Evolutionary conservation across 2,888 invertebrate species (phyloP), one percentile per base, ranked within the genome.

Genomic region (Lottia gigantea): DNA sequence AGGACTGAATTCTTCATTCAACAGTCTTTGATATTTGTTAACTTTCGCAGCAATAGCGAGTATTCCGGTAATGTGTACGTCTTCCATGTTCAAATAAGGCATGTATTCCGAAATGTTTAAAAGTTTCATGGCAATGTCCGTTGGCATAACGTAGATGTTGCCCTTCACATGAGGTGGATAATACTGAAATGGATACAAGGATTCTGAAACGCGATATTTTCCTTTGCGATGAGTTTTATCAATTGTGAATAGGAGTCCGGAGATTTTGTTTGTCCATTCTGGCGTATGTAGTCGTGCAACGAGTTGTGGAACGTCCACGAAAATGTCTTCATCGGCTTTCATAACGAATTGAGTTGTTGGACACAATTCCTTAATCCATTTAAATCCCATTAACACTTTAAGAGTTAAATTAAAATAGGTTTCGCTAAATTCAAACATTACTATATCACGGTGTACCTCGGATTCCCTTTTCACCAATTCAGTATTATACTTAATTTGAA

Each of bases 271-370:
- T 15, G 46, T 66, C 25, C 23, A 26, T 16, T 66, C 47, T 16
- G 26, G 1, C 1, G 66, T 46, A 23, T 47, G 40, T n/a, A 77
- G 31, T 40, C 66, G 68, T 23, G 66, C 62, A 4, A 72, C 23
- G 16, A 78, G 19, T 12, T 62, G 31, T 40, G 94, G 85, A 86
- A 83, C 73, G 65, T 86, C 82, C 31, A 86, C 80, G 70, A 85
- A 85, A 25, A 85, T 83, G 69, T 87, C 87, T 73, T 87, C 87
- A 73, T 87, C 87, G 2, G 80, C 78, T 74, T 87, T 87, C 40
- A 87, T 74, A 6, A 87, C 76, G 67, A 79, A 83, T 45, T 74
- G 72, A 1, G 81, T 84, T 46, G 73, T 71, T 16, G 73, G 78
- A 70, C 87, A 87, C 67, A 76, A 79, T 65, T 77, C 71, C 0